Base-by-base conservation (phyloP, 1,140 invertebrate genomes). In the Caligus rogercresseyi region DNA sequence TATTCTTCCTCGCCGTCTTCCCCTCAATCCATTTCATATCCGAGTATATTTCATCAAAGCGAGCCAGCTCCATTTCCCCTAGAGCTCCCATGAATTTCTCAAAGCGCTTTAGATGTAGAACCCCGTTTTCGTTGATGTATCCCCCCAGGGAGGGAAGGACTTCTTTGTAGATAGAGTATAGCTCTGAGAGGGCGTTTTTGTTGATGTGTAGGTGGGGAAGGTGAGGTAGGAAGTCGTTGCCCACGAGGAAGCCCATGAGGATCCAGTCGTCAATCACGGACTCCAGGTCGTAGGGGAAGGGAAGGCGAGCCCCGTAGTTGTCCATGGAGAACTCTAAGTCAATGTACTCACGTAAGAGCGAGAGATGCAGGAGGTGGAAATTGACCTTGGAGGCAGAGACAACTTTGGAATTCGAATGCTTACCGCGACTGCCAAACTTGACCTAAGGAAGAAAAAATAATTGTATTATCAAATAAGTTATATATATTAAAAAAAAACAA, bases 221-320 rank as follows among this genome's bases (percentile, higher is more conserved):
- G 75, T 95, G 80, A 0, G 93, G 93, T 68, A 98, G 87, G 74
- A 98, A 98, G 75, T 98, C 93, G 74, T 98, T 98, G 52, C 93
- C 93, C 3, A 97, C 85, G 23, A 98, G 74, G 72, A 96, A 96
- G 1, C 89, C 86, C 87, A 98, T 90, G 4, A 97, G 73, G 2
- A 70, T 67, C 70, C 70, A 70, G 55, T 70, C 70, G 60, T 70
- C 70, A 1, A 70, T 70, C 14, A 70, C 67, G 21, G 65, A 66
- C 54, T 70, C 90, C 64, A 94, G 75, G 71, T 91, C 81, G 72
- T 82, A 91, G 2, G 74, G 66, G 74, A 88, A 90, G 0, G 76
- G 71, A 20, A 89, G 69, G 25, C 80, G 77, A 54, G 59, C 25
- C 67, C 65, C 57, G 1, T 78, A 74, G 71, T 86, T 88, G 0